Percentiles rank a stretch among this genome's conserved stretches.
Conservation (phyloP, 2,113 vertebrate genomes). For the Bos indicus region DNA sequence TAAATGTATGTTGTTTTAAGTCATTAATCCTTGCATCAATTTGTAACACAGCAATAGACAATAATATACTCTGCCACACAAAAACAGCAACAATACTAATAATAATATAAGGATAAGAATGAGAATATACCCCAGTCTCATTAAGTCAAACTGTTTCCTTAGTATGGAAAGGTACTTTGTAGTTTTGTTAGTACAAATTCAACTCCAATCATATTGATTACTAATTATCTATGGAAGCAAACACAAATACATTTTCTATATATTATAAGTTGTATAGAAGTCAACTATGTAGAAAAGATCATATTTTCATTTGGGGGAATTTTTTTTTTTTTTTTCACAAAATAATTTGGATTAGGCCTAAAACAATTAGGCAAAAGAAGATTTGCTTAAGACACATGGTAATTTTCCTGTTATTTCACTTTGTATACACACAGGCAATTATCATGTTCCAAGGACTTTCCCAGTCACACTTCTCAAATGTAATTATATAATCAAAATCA, state of each 20-base stretch:
- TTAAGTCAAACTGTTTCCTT: background rate
- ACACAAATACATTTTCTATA: background rate
- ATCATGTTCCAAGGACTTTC: background rate
- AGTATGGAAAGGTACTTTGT: background rate
- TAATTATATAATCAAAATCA: conserved; percentile 19
- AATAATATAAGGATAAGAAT: background rate
- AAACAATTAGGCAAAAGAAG: background rate
- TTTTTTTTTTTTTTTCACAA: background rate
- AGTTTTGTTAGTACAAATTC: background rate
- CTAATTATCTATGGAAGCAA: background rate
- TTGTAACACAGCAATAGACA: background rate
- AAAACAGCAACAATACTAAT: background rate
- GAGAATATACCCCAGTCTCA: background rate
- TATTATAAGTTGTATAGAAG: background rate
- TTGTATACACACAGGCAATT: background rate
- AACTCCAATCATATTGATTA: background rate
- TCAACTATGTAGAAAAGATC: background rate
- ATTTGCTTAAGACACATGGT: background rate
- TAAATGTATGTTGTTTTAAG: background rate
- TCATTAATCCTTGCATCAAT: background rate
- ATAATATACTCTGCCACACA: background rate
- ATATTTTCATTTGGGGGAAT: background rate
- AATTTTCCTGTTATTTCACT: conserved; percentile 13
- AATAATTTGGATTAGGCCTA: background rate
- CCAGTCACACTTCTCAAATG: background rate